A percentile compares a stretch with the other conserved stretches of the same genome.
phyloP scores from a whole-genome alignment of 2,113 vertebrate species.

The Aplodontia rufa region DNA sequence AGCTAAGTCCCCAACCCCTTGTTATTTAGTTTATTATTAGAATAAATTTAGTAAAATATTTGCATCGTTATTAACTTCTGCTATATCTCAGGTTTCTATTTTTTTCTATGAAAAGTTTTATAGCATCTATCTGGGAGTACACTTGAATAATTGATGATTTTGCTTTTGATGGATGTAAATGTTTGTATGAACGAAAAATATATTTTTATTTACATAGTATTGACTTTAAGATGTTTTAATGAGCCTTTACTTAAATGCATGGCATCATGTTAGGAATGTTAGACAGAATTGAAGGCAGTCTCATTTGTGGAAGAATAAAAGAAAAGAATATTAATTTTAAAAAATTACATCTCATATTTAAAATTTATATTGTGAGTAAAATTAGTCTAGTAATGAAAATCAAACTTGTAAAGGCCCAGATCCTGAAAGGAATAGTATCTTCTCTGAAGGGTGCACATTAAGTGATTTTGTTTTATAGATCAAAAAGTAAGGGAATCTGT shows the following conservation, averaged over 20 bases:
- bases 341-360: no score
- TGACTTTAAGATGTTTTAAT: constrained; percentile 18
- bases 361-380: background rate
- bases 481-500: background rate
- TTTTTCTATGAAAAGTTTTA: background rate
- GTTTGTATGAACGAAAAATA: background rate
- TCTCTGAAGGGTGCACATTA: background rate
- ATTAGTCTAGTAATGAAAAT: background rate
- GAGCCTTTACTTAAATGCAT: constrained; percentile 20
- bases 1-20: no score
- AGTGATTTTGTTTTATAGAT: constrained; percentile 9
- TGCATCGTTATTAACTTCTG: background rate
- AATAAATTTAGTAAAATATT: background rate
- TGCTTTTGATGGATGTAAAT: constrained; percentile 23
- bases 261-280: background rate
- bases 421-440: background rate
- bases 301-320: no score
- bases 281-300: no score
- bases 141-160: constrained; percentile 21
- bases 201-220: background rate
- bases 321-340: no score
- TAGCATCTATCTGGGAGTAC: background rate
- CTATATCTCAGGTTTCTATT: background rate
- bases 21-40: constrained; percentile 33
- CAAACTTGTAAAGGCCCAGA: background rate